Evolutionary conservation across 2,888 invertebrate species (phyloP), one percentile per base, ranked within the genome.

Genomic region (Pristionchus maxplancki): DNA sequence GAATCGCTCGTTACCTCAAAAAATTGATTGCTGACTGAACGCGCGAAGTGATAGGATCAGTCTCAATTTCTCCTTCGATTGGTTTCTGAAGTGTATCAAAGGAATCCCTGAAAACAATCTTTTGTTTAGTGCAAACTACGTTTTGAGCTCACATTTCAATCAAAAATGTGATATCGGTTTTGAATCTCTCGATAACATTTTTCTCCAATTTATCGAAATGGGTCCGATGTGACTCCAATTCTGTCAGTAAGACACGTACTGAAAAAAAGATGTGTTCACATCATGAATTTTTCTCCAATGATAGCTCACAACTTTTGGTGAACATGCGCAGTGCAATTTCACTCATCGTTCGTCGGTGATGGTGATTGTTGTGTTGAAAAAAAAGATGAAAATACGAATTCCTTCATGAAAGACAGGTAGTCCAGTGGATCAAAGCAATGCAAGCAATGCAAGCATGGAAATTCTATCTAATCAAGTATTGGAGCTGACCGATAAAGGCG

Each of bases 81-180:
- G 64, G 64, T 5, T 9, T 6, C 28, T 5, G 5, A 24, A 64
- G 28, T 9, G 28, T 64, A 8, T 9, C 31, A 24, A 28, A 28
- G 64, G 64, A 31, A 31, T 64, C 64, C 31, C 64, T 64, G 24
- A 48, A 48, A 9, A 9, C 11, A 48, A n/a, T n/a, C 11, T 48
- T 9, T 48, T 11, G 6, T 11, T 48, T 48, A 9, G 6, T 71
- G 5, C 24, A 4, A 15, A 20, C 8, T 5, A 24, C 9, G 24
- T n/a, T 5, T 5, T 15, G 6, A 11, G 28, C 78, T 40, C 2
- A 78, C 78, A 28, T 78, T 20, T 78, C 78, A 15, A 78, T 44
- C 11, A 78, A 24, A 40, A 78, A 78, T 4, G 78, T 82, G 82
- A 53, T 82, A n/a, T 82, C 82, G 15, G 82, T n/a, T 20, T 82